These are phyloP conservation scores for Mallateleia sp. DNA, from an alignment of 2,888 invertebrate species.

Conservation along the genomic window DNA sequence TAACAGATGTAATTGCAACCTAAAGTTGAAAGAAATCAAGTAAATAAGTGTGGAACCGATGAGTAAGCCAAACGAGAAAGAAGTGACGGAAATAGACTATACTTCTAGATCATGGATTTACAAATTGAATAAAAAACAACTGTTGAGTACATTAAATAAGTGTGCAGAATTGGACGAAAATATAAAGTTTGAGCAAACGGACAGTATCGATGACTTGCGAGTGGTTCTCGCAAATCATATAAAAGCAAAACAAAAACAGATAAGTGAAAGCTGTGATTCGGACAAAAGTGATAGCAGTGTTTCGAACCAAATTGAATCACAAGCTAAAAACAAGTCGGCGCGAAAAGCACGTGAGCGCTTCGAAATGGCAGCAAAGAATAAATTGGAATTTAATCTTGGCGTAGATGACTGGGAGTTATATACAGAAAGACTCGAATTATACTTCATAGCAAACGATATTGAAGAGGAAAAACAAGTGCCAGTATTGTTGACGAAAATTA, in stretches of 20 bases:
- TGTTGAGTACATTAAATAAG: neutral
- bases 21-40: too few relatives aligned
- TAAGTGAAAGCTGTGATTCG: neutral
- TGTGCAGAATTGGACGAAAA: neutral
- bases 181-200: neutral
- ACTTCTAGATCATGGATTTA: neutral
- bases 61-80: too few relatives aligned
- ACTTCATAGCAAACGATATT: conserved; percentile 69
- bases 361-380: neutral
- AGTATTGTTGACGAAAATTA: conserved; percentile 45
- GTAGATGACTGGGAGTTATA: conserved; percentile 51
- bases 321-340: too few relatives aligned
- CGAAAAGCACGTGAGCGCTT: neutral
- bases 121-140: neutral
- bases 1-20: too few relatives aligned
- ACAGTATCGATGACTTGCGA: neutral
- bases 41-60: too few relatives aligned
- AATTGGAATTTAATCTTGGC: conserved; percentile 7
- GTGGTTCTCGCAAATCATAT: neutral
- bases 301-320: neutral
- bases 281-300: neutral
- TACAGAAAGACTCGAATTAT: conserved; percentile 50
- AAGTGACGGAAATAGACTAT: neutral
- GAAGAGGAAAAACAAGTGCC: conserved; percentile 65
- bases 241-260: neutral